Evolutionary conservation across 2,113 vertebrate genomes (phyloP).

Genomic region (Cettia cetti): DNA sequence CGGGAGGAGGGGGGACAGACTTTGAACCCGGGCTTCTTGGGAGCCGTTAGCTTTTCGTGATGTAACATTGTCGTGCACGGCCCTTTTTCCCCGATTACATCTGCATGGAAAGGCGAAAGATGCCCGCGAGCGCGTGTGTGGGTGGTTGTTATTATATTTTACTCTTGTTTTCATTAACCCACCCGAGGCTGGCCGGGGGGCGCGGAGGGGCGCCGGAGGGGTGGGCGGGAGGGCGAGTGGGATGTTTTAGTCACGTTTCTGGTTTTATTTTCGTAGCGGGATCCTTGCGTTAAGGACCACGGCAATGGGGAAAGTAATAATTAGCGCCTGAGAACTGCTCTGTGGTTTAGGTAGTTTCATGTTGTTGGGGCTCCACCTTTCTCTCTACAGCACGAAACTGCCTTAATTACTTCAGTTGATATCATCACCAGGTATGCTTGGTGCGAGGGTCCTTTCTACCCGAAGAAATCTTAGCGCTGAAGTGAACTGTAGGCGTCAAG

Average conservation of each 20-base stretch:
- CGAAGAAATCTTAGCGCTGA: slow-evolving; percentile 44
- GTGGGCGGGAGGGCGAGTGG: neutral
- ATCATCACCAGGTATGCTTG: slow-evolving; percentile 79
- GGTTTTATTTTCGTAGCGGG: slow-evolving; percentile 62
- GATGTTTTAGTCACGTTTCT: slow-evolving; percentile 37
- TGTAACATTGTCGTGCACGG: neutral
- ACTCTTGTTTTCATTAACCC: neutral
- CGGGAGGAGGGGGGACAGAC: neutral
- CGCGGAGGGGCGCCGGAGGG: neutral
- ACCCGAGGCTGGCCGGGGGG: neutral
- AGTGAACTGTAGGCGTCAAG: slow-evolving; percentile 53
- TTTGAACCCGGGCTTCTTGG: slow-evolving; percentile 43
- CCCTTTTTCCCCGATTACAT: neutral
- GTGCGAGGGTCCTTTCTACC: slow-evolving; percentile 39
- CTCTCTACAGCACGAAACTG: slow-evolving; percentile 98
- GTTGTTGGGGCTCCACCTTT: slow-evolving; percentile 96
- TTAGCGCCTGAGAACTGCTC: slow-evolving; percentile 83
- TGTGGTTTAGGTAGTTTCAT: slow-evolving; percentile 99
- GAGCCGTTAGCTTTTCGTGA: slow-evolving; percentile 1
- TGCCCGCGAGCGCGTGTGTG: neutral
- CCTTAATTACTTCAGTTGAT: slow-evolving; percentile 96
- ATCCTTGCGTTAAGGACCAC: slow-evolving; percentile 61
- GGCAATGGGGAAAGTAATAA: slow-evolving; percentile 55
- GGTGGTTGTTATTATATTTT: neutral
- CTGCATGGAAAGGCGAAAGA: neutral